Conservation (phyloP, 2,797 vertebrate species). For the Etheostoma perlongum region DNA sequence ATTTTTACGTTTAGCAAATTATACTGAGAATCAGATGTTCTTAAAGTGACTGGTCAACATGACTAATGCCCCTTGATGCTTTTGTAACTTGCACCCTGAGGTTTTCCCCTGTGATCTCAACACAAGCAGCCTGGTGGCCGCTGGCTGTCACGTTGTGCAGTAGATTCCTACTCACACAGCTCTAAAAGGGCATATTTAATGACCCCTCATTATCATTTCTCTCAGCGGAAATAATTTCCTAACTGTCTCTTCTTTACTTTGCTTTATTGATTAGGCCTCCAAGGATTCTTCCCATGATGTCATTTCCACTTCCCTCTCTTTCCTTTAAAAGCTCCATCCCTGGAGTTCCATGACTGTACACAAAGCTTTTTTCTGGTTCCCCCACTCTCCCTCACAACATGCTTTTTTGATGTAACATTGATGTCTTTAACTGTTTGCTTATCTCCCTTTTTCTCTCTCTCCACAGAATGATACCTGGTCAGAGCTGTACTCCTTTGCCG, state of each 20-base stretch:
- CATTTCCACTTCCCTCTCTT: slow-evolving; percentile 56
- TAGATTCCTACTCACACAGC: slow-evolving; percentile 50
- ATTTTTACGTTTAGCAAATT: slow-evolving; percentile 19
- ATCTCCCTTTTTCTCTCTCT: slow-evolving; percentile 39
- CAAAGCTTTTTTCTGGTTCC: slow-evolving; percentile 29
- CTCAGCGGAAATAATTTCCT: slow-evolving; percentile 75
- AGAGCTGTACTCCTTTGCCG: slow-evolving; percentile 95
- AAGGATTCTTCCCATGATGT: slow-evolving; percentile 75
- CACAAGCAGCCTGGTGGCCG: slow-evolving; percentile 34
- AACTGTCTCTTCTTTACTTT: slow-evolving; percentile 65
- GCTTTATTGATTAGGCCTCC: slow-evolving; percentile 77
- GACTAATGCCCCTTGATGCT: slow-evolving; percentile 4
- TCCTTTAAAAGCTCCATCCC: slow-evolving; percentile 62
- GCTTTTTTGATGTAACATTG: slow-evolving; percentile 33
- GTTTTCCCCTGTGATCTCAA: slow-evolving; percentile 21
- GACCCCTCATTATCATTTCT: slow-evolving; percentile 75
- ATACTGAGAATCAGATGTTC: slow-evolving; percentile 6
- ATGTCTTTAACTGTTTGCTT: slow-evolving; percentile 48
- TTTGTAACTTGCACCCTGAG: slow-evolving; percentile 4
- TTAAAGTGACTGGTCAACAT: slow-evolving; percentile 5
- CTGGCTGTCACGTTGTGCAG: slow-evolving; percentile 39
- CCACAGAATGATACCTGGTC: slow-evolving; percentile 96
- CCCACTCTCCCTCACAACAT: slow-evolving; percentile 17
- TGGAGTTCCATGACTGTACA: slow-evolving; percentile 66
- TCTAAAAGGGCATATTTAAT: slow-evolving; percentile 79